Conservation (phyloP, 2,797 vertebrate species). For the Lepilemur ruficaudatus region DNA sequence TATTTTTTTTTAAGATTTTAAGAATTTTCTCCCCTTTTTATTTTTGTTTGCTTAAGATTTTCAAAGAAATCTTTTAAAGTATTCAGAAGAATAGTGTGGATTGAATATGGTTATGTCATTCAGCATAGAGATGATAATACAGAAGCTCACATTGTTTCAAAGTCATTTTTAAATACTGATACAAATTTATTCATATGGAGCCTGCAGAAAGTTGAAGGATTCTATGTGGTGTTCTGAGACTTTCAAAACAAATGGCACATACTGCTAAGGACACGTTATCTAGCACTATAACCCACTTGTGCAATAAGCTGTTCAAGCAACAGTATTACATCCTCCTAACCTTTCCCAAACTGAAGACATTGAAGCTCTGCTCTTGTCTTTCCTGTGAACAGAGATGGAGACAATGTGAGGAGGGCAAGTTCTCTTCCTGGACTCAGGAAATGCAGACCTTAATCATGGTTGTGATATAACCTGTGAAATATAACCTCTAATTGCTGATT, state of each 20-base stretch:
- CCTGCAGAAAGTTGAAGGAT: not conserved
- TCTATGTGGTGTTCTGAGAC: not conserved
- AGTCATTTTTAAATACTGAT: not conserved
- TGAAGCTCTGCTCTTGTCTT: not conserved
- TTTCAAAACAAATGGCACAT: not conserved
- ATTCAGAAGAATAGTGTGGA: not conserved
- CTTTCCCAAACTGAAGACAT: not conserved
- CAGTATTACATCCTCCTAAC: not conserved
- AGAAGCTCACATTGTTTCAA: not conserved
- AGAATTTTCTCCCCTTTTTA: not conserved
- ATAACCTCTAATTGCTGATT: not conserved
- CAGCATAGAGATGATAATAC: not conserved
- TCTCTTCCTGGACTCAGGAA: not conserved
- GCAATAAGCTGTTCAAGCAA: not conserved
- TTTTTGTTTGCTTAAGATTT: not conserved
- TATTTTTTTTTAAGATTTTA: not conserved
- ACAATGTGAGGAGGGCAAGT: not conserved
- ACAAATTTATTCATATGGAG: not conserved
- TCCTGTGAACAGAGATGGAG: not conserved
- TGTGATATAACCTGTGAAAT: not conserved
- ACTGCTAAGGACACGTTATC: not conserved
- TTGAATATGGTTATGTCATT: not conserved
- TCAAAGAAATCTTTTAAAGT: not conserved
- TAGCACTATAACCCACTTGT: not conserved
- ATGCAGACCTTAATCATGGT: not conserved